Evolutionary conservation across 2,797 vertebrate species (phyloP), one percentile per base, ranked within the genome.

Genomic region (Melanotaenia trifasciata): DNA sequence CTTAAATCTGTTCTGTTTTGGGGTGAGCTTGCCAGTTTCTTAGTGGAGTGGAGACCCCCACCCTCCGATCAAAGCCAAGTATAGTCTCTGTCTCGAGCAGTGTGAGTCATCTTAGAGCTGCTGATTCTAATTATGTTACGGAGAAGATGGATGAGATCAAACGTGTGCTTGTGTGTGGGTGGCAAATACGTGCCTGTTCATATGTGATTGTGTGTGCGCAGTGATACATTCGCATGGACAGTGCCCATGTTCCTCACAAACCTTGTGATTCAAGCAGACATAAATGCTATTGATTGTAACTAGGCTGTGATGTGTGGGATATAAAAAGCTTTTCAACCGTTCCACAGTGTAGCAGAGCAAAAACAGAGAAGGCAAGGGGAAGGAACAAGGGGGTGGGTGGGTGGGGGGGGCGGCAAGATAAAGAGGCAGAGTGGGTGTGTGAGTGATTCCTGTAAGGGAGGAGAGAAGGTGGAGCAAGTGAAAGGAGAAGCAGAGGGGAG

Each of bases 261-360:
- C 73, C 78, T 78, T 87, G 78, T 64, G 78, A 90, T 90, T 90
- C 89, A 79, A 86, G 88, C 87, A 92, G 90, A 92, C 91, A 92
- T 92, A 92, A 91, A 92, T 85, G 91, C 89, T 93, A 92, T 93
- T 90, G 92, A 93, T 91, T 92, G 88, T 91, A 92, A 92, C 90
- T 87, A 90, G 86, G 83, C 87, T 88, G 90, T 89, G 89, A 92
- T 92, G 89, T 93, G 90, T 88, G 90, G 90, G 91, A 91, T 90
- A 92, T 92, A 92, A 93, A 93, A 93, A 93, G 91, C 91, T 90
- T 90, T 89, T 91, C 88, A 83, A 87, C 82, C 33, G 85, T 90
- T 92, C 81, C 83, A 87, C 79, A 30, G 83, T 74, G 88, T 84
- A 88, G 86, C 87, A 81, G 84, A 86, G 88, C 71, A 81, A 87